phyloP scores from a whole-genome alignment of 2,797 vertebrate species.

The Erithacus rubecula region DNA sequence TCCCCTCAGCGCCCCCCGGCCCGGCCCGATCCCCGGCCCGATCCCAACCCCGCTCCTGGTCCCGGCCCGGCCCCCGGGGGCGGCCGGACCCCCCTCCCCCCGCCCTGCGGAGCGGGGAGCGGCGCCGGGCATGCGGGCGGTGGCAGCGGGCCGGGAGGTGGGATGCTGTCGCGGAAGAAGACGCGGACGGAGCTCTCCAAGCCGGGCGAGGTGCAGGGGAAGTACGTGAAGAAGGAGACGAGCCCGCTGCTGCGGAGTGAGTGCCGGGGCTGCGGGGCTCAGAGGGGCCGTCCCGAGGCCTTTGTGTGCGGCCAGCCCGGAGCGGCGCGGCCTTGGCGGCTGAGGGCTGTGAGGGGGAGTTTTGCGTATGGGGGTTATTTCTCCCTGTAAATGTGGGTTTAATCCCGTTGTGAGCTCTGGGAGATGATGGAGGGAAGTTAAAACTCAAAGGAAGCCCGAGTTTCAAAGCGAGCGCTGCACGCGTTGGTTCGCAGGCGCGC shows the following conservation, averaged over 20 bases:
- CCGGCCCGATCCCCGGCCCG: neutral
- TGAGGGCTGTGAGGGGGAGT: neutral
- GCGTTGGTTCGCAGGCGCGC: neutral
- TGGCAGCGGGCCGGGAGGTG: neutral
- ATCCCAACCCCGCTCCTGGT: neutral
- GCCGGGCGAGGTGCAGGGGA: constrained; percentile 95
- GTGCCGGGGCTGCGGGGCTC: constrained; percentile 27
- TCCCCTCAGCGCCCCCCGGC: neutral
- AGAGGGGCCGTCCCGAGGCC: neutral
- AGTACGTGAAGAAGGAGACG: constrained; percentile 98
- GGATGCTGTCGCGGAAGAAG: constrained; percentile 87
- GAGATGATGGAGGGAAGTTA: neutral
- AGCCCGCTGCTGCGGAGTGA: constrained; percentile 92
- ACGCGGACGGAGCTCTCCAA: constrained; percentile 96
- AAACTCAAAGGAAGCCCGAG: neutral
- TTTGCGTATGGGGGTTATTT: fast-evolving
- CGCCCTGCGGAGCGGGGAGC: neutral
- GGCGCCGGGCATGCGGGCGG: constrained; percentile 15
- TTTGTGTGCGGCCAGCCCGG: neutral
- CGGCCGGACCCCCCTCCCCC: neutral
- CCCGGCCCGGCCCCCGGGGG: neutral
- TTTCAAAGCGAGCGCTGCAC: neutral
- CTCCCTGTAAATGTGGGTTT: too few species aligned
- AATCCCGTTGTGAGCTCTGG: fast-evolving
- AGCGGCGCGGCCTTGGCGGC: neutral